A percentile compares a stretch with the other conserved stretches of the same genome.
These are phyloP conservation scores for Mormyrus iriodes DNA, from an alignment of 2,113 vertebrate species.

Conservation along the genomic window DNA sequence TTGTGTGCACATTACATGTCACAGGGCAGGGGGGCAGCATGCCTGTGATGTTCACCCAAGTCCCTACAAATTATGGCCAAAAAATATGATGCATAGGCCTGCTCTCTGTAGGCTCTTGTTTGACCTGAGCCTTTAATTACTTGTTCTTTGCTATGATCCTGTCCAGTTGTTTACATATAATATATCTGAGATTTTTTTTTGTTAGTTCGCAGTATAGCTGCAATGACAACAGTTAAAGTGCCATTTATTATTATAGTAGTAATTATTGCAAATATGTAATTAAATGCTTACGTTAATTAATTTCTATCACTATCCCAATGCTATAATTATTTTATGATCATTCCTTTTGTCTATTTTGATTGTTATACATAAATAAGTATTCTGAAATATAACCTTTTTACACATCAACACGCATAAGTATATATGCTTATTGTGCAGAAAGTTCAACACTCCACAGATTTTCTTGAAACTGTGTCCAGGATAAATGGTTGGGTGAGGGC, in stretches of 20 bases:
- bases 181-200: neutral
- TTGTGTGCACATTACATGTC: neutral
- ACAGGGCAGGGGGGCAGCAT: neutral
- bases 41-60: neutral
- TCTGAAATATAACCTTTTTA: no score
- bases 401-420: no score
- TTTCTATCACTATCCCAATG: no score
- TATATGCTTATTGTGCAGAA: no score
- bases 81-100: neutral
- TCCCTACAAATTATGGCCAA: neutral
- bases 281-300: no score
- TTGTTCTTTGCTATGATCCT: neutral
- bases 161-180: no score
- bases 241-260: no score
- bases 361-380: no score
- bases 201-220: neutral
- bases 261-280: no score
- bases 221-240: no score
- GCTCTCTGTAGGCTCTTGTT: neutral
- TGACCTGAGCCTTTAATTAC: neutral
- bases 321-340: no score
- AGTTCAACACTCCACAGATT: no score
- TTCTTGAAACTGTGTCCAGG: neutral
- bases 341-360: neutral
- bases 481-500: neutral